Evolutionary conservation across 2,888 invertebrate genomes (phyloP).

Genomic region (Dascillus cervinus): DNA sequence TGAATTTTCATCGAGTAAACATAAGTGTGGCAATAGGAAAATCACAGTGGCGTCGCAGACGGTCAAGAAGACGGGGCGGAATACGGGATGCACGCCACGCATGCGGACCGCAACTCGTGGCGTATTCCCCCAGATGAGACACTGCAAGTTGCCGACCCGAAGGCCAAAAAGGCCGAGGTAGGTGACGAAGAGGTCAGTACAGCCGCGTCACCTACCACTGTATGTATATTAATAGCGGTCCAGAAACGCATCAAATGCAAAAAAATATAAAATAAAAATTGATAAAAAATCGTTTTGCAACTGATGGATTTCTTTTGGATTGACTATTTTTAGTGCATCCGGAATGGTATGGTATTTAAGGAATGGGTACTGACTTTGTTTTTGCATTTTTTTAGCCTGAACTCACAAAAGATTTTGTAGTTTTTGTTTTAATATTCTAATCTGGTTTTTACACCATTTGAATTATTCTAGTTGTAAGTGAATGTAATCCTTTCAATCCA

Average conservation of each 20-base stretch:
- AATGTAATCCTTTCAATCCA: too few relatives aligned
- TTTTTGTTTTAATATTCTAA: too few relatives aligned
- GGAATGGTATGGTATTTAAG: conserved; percentile 21
- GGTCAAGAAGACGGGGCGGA: conserved; percentile 43
- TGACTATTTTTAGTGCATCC: conserved; percentile 23
- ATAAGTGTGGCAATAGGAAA: background rate
- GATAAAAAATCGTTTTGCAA: background rate
- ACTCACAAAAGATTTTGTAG: too few relatives aligned
- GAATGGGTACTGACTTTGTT: conserved; percentile 23
- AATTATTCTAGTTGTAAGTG: too few relatives aligned
- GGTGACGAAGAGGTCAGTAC: conserved; percentile 53
- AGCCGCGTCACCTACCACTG: conserved; percentile 14
- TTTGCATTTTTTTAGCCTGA: conserved; percentile 12
- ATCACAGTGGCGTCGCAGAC: conserved; percentile 4
- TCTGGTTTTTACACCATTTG: too few relatives aligned
- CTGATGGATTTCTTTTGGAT: conserved; percentile 2
- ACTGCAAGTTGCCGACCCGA: conserved; percentile 82
- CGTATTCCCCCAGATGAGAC: conserved; percentile 88
- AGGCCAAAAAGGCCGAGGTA: conserved; percentile 67
- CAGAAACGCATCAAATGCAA: conserved; percentile 7
- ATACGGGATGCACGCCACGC: conserved; percentile 82
- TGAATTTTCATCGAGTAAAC: too few relatives aligned
- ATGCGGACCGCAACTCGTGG: conserved; percentile 85
- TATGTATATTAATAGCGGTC: conserved; percentile 9
- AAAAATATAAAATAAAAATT: background rate